Evolutionary conservation across 2,113 vertebrate species (phyloP), one percentile per base, ranked within the genome.

Genomic region (Gavialis gangeticus): DNA sequence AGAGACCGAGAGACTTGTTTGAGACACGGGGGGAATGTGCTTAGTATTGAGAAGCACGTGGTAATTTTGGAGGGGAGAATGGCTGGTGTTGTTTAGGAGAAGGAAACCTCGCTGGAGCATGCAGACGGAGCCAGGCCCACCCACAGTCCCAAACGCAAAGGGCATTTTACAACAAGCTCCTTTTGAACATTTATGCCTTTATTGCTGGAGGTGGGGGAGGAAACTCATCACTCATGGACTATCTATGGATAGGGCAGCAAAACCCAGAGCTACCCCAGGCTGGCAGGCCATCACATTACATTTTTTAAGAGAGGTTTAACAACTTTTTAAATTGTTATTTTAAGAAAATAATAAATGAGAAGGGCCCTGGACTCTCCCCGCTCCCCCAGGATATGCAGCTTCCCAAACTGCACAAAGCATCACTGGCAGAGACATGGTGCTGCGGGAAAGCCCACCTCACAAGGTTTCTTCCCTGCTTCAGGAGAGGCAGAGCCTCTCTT

Each of bases 141-240:
- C 34, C 79, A 4, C 55, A 46, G 9, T 1, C 59, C 82, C 66
- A 12, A 66, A 30, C 1, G 11, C 78, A 25, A 12, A 46, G 24
- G 3, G 6, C 56, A 6, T 60, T 22, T 18, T 4, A 12, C 2
- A 22, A 19, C 11, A 17, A 22, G 46, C 60, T 83, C 66, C 60
- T 34, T 17, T 3, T 1, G 75, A 22, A 54, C 0, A 0, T 15
- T 28, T 1, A 34, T 46, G 55, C 28, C 55, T 83, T 78, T 79
- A 66, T 17, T 6, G 10, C 7, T 22, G 82, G 82, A 78, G 75
- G 34, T 13, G 12, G 24, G 18, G 30, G 55, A n/a, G 56, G 81
- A 34, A 28, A 56, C 5, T 3, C 54, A 14, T 37, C 34, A 0
- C 56, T 10, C 60, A 4, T 10, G 19, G 19, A 86, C 30, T 86